phyloP scores from a whole-genome alignment of 2,888 invertebrate genomes.

The Polydrusus pterygomalis region DNA sequence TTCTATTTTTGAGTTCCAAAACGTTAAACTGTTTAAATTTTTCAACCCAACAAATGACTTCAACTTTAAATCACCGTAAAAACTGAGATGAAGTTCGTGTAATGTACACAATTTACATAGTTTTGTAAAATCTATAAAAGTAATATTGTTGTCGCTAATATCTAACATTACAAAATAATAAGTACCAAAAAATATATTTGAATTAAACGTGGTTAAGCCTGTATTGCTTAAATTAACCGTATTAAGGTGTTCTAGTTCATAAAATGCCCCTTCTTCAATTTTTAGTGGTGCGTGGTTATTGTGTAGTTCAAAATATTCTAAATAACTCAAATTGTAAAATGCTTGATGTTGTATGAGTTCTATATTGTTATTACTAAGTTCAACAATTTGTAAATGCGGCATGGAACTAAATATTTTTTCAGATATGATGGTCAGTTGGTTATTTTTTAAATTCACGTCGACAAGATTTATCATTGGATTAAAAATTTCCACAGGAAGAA shows the following conservation, averaged over 20 bases:
- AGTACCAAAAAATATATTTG: not conserved
- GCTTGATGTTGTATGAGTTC: conserved; percentile 1
- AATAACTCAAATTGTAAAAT: not conserved
- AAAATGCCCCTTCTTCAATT: not conserved
- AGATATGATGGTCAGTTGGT: not conserved
- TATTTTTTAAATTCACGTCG: conserved; percentile 1
- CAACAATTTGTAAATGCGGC: not conserved
- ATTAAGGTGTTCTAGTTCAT: not conserved
- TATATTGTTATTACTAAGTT: not conserved
- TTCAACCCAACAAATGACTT: not conserved
- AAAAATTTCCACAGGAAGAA: not conserved
- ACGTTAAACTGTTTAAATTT: not conserved
- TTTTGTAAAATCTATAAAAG: not conserved
- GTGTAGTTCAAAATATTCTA: not conserved
- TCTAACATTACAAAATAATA: not conserved
- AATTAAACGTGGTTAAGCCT: not conserved
- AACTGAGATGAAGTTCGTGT: not conserved
- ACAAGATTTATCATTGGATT: not conserved
- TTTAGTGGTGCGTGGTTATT: not conserved
- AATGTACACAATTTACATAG: no score
- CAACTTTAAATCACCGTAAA: not conserved
- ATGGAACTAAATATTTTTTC: not conserved
- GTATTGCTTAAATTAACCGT: not conserved
- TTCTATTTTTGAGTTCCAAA: conserved; percentile 2
- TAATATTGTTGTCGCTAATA: not conserved